These are phyloP conservation scores for Ormia ochracea DNA, from an alignment of 2,888 invertebrate genomes.

Conservation along the genomic window DNA sequence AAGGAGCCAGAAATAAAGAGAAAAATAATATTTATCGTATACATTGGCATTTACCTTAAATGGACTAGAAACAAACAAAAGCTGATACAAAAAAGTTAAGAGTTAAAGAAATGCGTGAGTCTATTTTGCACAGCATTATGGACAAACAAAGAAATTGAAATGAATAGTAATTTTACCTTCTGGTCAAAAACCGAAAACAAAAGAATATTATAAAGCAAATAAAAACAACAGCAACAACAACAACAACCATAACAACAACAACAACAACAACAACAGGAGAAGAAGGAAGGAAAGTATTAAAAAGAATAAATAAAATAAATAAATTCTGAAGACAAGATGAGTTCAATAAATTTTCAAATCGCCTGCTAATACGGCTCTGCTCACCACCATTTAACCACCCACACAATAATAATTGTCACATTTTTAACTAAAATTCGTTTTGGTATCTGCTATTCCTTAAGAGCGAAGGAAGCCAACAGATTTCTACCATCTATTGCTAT, in stretches of 20 bases:
- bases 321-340: constrained; percentile 21
- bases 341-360: constrained; percentile 57
- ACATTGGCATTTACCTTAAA: constrained; percentile 59
- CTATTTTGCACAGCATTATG: constrained; percentile 62
- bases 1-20: not conserved
- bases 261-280: too few species aligned
- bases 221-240: not conserved
- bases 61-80: constrained; percentile 51
- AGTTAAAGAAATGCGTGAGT: constrained; percentile 60
- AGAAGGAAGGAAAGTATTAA: too few species aligned
- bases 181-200: constrained; percentile 38
- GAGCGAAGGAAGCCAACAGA: not conserved
- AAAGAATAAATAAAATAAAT: not conserved
- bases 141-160: not conserved
- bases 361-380: constrained; percentile 42
- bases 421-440: not conserved
- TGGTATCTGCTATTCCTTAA: not conserved
- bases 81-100: constrained; percentile 39
- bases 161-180: constrained; percentile 28
- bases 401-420: constrained; percentile 59
- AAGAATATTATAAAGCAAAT: constrained; percentile 27
- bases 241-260: too few species aligned
- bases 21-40: constrained; percentile 4
- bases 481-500: constrained; percentile 34
- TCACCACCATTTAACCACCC: constrained; percentile 60